A percentile compares a stretch with the other conserved stretches of the same genome.
Evolutionary conservation across 2,888 invertebrate genomes (phyloP).

Genomic region (Papilio protenor): DNA sequence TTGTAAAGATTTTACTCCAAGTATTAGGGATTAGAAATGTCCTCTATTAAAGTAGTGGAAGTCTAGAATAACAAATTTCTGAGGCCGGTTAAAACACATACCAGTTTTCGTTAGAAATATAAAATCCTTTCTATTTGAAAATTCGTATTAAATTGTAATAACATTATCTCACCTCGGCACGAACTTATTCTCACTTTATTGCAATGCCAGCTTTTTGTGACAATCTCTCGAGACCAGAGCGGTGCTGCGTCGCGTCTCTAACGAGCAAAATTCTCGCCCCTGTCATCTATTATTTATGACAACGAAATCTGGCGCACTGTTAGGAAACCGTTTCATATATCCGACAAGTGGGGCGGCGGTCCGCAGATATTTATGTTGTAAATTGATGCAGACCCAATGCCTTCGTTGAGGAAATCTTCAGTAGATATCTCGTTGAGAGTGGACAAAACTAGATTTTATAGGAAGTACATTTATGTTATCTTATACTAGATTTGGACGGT

Average conservation of each 20-base stretch:
- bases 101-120: neutral
- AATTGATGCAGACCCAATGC: slow-evolving; percentile 23
- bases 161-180: slow-evolving; percentile 38
- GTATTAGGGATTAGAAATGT: neutral
- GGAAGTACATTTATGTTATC: slow-evolving; percentile 54
- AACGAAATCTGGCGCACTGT: slow-evolving; percentile 54
- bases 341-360: slow-evolving; percentile 37
- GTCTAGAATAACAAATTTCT: too few species aligned
- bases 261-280: slow-evolving; percentile 47
- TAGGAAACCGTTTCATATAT: slow-evolving; percentile 43
- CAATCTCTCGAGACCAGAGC: slow-evolving; percentile 39
- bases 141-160: slow-evolving; percentile 38
- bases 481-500: slow-evolving; percentile 49
- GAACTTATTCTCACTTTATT: slow-evolving; percentile 36
- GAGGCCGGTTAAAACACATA: neutral
- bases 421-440: slow-evolving; percentile 43
- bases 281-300: slow-evolving; percentile 58
- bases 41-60: neutral
- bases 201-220: slow-evolving; percentile 42
- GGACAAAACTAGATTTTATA: slow-evolving; percentile 48
- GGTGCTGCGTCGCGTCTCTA: slow-evolving; percentile 41
- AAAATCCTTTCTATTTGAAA: slow-evolving; percentile 7
- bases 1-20: neutral
- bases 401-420: slow-evolving; percentile 39
- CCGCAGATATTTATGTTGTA: slow-evolving; percentile 31